Evolutionary conservation across 1,140 invertebrate species (phyloP), one percentile per base, ranked within the genome.

Genomic region (Papilio machaon): DNA sequence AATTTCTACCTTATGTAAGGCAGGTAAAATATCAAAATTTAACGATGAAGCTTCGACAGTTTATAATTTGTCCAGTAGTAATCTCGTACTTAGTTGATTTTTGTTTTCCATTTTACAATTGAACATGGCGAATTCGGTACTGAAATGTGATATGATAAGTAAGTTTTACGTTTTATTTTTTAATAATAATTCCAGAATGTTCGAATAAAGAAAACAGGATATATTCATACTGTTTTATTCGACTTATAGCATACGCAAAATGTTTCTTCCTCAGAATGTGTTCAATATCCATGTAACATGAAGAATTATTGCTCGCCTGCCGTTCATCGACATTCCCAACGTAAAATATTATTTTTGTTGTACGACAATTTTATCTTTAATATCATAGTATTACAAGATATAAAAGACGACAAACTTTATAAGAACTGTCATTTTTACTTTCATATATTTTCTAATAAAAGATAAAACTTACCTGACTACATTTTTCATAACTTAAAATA

Each of bases 271-370:
- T 35, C 13, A 67, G 64, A 67, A 67, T 67, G 17, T 60, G 64
- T 35, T 67, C 64, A 67, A 67, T 67, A 67, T 67, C 64, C 64
- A 67, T 67, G 64, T 67, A 35, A 67, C 64, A 35, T 67, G 64
- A 67, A 67, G 64, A 67, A 67, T 67, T 67, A 67, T 67, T 67
- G 64, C 64, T 67, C 11, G 64, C 64, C 64, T 6, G 23, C 30
- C 23, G 23, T 35, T 35, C 30, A 67, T 67, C 30, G 64, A 67
- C 64, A 67, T 67, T 67, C 64, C 35, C 64, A 3, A 67, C 30
- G 30, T 67, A 67, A 67, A 67, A 35, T 67, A 67, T 67, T 67
- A 67, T 67, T 67, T 35, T 67, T 67, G 64, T 67, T 35, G 23
- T 35, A 38, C 64, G 64, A 67, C 64, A 67, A 35, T 67, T 67